Conservation (phyloP, 2,888 invertebrate genomes). For the Napeogenes inachia region DNA sequence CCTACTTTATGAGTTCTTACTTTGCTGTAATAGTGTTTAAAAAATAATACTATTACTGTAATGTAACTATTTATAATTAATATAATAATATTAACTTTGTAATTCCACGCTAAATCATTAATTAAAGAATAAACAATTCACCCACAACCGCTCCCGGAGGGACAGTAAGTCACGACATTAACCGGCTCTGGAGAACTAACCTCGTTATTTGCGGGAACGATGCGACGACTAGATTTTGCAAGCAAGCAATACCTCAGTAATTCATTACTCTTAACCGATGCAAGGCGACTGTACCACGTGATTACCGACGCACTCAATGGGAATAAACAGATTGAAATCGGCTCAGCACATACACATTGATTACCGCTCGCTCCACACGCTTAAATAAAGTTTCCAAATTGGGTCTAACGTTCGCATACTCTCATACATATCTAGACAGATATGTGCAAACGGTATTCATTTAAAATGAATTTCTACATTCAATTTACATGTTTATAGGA, state of each 20-base stretch:
- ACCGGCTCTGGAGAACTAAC: constrained; percentile 48
- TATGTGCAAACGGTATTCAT: neutral
- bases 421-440: neutral
- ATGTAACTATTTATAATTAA: neutral
- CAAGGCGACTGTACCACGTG: constrained; percentile 44
- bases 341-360: constrained; percentile 51
- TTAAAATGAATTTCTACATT: neutral
- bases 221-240: constrained; percentile 59
- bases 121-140: constrained; percentile 63
- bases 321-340: constrained; percentile 53
- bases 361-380: constrained; percentile 49
- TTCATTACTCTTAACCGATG: constrained; percentile 61
- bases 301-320: constrained; percentile 61
- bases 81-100: neutral
- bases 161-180: constrained; percentile 61
- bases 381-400: constrained; percentile 19
- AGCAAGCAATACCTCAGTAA: constrained; percentile 63
- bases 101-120: constrained; percentile 45
- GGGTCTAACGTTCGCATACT: neutral
- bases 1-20: constrained; percentile 53
- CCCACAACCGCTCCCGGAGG: constrained; percentile 63
- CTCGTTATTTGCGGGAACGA: constrained; percentile 62
- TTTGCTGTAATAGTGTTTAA: constrained; percentile 43
- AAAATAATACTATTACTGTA: constrained; percentile 3
- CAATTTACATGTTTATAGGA: no score